Evolutionary conservation across 1,140 invertebrate genomes (phyloP).

Genomic region (Adoxophyes honmai): DNA sequence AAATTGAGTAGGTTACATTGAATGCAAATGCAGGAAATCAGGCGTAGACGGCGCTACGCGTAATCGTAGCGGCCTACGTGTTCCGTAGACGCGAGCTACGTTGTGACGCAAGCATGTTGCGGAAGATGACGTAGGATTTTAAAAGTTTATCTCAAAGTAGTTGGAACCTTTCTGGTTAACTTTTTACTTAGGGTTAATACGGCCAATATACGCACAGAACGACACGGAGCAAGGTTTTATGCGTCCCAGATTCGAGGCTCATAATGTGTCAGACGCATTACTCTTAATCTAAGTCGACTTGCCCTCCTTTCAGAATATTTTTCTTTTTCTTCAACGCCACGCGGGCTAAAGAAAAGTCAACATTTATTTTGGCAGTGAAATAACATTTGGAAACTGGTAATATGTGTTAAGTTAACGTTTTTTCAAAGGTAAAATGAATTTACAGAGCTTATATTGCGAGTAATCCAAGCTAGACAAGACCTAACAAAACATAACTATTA

Average conservation of each 20-base stretch:
- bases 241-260: not conserved
- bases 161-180: not conserved
- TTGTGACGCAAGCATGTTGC: not conserved
- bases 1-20: too few species aligned
- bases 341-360: too few species aligned
- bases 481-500: too few species aligned
- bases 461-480: too few species aligned
- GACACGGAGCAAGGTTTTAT: not conserved
- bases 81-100: constrained; percentile 5
- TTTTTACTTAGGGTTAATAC: not conserved
- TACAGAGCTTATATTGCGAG: too few species aligned
- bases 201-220: too few species aligned
- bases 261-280: constrained; percentile 4
- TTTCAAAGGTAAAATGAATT: too few species aligned
- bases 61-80: constrained; percentile 1
- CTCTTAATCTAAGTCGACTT: constrained; percentile 6
- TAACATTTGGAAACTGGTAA: too few species aligned
- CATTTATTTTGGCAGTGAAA: too few species aligned
- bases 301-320: not conserved
- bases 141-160: not conserved
- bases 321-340: not conserved
- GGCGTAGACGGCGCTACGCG: not conserved
- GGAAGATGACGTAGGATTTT: not conserved
- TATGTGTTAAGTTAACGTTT: too few species aligned
- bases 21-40: not conserved